phyloP scores from a whole-genome alignment of 2,797 vertebrate genomes.

The Anniella stebbinsi region DNA sequence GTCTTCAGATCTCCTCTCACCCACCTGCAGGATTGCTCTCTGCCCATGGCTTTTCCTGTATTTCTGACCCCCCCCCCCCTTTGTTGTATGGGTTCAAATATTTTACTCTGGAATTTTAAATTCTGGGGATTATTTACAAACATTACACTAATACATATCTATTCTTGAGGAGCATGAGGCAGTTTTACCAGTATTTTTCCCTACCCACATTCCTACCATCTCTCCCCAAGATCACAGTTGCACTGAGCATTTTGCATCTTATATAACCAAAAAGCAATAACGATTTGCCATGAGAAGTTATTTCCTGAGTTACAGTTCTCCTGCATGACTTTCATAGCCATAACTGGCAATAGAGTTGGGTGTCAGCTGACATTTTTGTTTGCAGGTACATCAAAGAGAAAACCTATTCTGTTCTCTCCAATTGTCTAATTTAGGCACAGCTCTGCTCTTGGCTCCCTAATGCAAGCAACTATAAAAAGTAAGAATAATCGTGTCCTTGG shows the following conservation, averaged over 20 bases:
- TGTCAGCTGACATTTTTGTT: constrained; percentile 32
- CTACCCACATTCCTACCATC: not conserved
- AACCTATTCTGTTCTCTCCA: constrained; percentile 23
- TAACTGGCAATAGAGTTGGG: constrained; percentile 31
- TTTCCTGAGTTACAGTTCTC: not conserved
- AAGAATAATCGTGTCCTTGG: not conserved
- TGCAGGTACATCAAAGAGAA: constrained; percentile 18
- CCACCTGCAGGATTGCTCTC: not conserved
- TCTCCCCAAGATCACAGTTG: constrained; percentile 16
- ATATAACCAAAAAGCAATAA: constrained; percentile 23
- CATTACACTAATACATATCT: not conserved
- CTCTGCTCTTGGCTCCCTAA: constrained; percentile 10
- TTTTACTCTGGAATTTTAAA: not conserved
- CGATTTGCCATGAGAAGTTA: fast-evolving
- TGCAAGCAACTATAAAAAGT: not conserved
- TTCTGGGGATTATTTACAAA: not conserved
- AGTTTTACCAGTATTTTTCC: not conserved
- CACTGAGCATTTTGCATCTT: not conserved
- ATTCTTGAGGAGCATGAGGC: not conserved
- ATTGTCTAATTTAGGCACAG: constrained; percentile 18
- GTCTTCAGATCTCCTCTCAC: no score
- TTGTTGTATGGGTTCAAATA: not conserved
- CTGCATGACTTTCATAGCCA: not conserved
- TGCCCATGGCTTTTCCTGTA: not conserved
- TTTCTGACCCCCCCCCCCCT: not conserved